phyloP scores from a whole-genome alignment of 2,888 invertebrate genomes.

The Dryadula phaetusa region DNA sequence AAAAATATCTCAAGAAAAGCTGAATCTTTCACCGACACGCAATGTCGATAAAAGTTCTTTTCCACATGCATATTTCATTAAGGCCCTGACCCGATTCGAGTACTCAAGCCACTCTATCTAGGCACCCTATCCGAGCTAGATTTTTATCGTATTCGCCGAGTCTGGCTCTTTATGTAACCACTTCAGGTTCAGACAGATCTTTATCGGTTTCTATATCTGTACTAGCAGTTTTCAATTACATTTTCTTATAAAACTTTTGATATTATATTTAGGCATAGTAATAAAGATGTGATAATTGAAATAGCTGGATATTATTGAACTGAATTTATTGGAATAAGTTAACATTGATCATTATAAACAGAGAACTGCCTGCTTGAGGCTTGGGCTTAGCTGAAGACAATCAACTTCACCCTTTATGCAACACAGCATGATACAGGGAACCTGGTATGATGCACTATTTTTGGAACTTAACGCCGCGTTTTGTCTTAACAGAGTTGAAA shows the following conservation, averaged over 20 bases:
- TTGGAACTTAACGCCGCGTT: too few species aligned
- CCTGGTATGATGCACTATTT: too few species aligned
- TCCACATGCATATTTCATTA: conserved; percentile 47
- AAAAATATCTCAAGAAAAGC: neutral
- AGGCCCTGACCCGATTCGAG: conserved; percentile 68
- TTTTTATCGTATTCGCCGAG: conserved; percentile 56
- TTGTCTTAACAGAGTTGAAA: too few species aligned
- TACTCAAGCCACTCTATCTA: conserved; percentile 67
- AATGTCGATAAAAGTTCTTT: conserved; percentile 42
- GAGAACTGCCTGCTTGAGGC: too few species aligned
- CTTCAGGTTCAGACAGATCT: conserved; percentile 64
- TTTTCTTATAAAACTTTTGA: conserved; percentile 10
- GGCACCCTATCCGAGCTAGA: conserved; percentile 66
- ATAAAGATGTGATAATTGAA: neutral
- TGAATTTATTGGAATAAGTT: too few species aligned
- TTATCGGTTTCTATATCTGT: conserved; percentile 51
- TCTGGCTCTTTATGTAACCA: conserved; percentile 55
- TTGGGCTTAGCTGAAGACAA: too few species aligned
- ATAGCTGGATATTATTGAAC: too few species aligned
- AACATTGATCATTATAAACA: too few species aligned
- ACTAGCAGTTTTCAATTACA: conserved; percentile 19
- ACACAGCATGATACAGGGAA: too few species aligned
- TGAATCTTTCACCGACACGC: conserved; percentile 29
- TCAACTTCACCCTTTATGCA: too few species aligned
- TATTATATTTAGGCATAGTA: neutral